Base-by-base conservation (phyloP, 1,140 invertebrate genomes). In the Drosophila eugracilis region DNA sequence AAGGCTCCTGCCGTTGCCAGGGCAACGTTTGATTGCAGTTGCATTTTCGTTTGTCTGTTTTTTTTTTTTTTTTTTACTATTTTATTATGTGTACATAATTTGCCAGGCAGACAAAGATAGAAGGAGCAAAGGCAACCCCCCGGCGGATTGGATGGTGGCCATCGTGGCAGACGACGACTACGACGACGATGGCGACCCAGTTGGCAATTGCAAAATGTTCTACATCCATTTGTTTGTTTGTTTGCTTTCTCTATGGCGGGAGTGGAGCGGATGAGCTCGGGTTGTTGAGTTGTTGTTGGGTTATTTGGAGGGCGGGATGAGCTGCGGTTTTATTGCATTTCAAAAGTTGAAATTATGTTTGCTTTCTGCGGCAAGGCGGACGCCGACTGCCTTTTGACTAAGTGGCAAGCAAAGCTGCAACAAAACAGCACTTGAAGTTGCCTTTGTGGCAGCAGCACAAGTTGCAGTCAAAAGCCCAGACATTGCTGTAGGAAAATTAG, bases 331-430 rank as follows among this genome's bases (percentile, higher is more conserved):
- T 78, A 72, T 78, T 78, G 66, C 75, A 63, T 72, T 73, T 45
- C 59, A 81, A 72, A 81, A 77, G 78, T 77, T 72, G 67, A 81
- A 83, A 83, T 81, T 83, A 78, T 83, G 62, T 83, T 84, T 81
- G 78, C 78, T 67, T 77, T 80, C 52, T 76, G 77, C 69, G 78
- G 75, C 76, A 79, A 66, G 42, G 47, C 41, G 53, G 62, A 37
- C 49, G 47, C 53, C 60, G 66, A 44, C 49, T 52, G 71, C 65
- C 71, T 78, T 76, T 74, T 78, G 69, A 67, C 70, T 49, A 83
- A 74, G 78, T 83, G 73, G 53, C 55, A 81, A 58, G 50, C 42
- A 41, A 36, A 72, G 59, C 67, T 44, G 75, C 36, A 78, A 53
- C 58, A 53, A 49, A 58, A 41, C 47, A 67, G 50, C 54, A 69